phyloP scores from a whole-genome alignment of 1,140 invertebrate genomes.

The Lucilia sericata region DNA sequence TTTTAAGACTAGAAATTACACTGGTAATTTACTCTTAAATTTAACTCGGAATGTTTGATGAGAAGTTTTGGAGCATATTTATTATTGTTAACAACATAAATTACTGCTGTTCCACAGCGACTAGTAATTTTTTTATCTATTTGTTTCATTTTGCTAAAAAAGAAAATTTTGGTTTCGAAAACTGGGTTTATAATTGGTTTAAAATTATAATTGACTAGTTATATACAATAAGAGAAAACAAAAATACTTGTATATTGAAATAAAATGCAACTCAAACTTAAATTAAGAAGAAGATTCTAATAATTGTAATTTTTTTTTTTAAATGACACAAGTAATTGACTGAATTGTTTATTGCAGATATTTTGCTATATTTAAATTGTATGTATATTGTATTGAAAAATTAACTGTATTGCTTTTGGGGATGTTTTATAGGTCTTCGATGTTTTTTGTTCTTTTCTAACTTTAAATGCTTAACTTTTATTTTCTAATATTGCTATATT shows the following conservation, averaged over 20 bases:
- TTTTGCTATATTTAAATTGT: not conserved
- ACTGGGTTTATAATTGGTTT: conserved; percentile 23
- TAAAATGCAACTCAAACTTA: not conserved
- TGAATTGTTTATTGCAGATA: not conserved
- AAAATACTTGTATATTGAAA: not conserved
- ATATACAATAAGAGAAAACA: not conserved
- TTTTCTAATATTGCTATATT: conserved; percentile 56
- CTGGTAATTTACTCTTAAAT: conserved; percentile 10
- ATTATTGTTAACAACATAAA: not conserved
- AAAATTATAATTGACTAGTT: conserved; percentile 28
- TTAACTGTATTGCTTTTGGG: conserved; percentile 30
- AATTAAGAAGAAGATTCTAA: not conserved
- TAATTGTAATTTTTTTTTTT: not conserved
- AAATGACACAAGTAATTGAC: not conserved
- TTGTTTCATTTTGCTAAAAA: not conserved
- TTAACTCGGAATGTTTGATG: conserved; percentile 2
- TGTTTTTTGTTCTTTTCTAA: not conserved
- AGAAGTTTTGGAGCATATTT: not conserved
- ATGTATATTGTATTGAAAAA: not conserved
- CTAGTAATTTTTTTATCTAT: conserved; percentile 16
- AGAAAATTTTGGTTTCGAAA: conserved; percentile 37
- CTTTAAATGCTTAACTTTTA: conserved; percentile 4
- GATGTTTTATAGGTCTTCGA: conserved; percentile 10
- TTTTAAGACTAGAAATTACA: conserved; percentile 38
- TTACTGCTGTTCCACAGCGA: conserved; percentile 40